Conservation (phyloP, 1,140 invertebrate species). For the Hyles euphorbiae region DNA sequence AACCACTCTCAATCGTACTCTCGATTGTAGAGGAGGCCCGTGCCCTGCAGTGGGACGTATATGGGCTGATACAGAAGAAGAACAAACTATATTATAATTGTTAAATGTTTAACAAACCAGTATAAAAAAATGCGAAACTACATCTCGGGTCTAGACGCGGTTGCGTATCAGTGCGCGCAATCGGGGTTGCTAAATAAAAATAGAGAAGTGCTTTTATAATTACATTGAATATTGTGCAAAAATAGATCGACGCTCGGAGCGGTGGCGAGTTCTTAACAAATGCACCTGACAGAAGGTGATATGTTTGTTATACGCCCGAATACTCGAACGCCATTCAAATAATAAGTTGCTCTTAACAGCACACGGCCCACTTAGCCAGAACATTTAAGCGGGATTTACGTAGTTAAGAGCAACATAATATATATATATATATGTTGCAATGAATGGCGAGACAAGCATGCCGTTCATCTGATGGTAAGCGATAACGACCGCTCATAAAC, state of each 20-base stretch:
- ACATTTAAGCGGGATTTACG: too few relatives aligned
- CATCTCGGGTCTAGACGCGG: not conserved
- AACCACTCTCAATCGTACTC: too few relatives aligned
- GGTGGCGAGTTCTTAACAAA: constrained; percentile 4
- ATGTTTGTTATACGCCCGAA: constrained; percentile 4
- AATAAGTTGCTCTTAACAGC: not conserved
- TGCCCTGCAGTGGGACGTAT: too few relatives aligned
- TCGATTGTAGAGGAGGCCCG: too few relatives aligned
- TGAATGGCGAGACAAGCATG: too few relatives aligned
- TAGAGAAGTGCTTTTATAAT: constrained; percentile 8
- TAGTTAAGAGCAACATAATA: too few relatives aligned
- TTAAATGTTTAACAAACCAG: constrained; percentile 11
- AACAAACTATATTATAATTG: not conserved
- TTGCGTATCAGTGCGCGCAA: constrained; percentile 6
- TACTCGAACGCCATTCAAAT: constrained; percentile 1
- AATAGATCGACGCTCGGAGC: constrained; percentile 2
- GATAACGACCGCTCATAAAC: too few relatives aligned
- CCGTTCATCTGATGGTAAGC: too few relatives aligned
- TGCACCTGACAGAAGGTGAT: constrained; percentile 7
- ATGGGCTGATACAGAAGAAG: too few relatives aligned
- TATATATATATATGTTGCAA: too few relatives aligned
- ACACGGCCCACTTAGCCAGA: too few relatives aligned
- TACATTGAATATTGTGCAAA: constrained; percentile 4
- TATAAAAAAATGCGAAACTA: constrained; percentile 10
- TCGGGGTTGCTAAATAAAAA: constrained; percentile 16